Evolutionary conservation across 2,888 invertebrate species (phyloP).

Genomic region (Pandemis cinnamomeana): DNA sequence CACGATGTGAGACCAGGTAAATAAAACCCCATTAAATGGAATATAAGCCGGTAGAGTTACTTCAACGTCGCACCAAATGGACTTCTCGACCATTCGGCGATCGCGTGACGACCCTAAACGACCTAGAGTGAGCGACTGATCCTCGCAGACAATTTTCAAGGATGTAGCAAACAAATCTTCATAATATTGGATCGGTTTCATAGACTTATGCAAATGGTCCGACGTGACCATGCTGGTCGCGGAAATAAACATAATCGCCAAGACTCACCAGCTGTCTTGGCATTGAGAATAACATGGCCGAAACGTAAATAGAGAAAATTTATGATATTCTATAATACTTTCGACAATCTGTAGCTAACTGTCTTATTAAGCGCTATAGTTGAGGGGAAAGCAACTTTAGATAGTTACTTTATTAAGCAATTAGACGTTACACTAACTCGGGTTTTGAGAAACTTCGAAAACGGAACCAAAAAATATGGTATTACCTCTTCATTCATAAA

Average conservation of each 20-base stretch:
- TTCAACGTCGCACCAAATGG: not conserved
- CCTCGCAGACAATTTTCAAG: not conserved
- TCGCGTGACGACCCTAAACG: constrained; percentile 1
- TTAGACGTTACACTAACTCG: too few species aligned
- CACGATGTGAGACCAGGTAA: too few species aligned
- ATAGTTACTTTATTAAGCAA: too few species aligned
- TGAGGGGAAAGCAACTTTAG: too few species aligned
- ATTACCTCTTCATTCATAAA: too few species aligned
- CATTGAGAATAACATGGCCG: constrained; percentile 46
- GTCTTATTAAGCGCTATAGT: too few species aligned
- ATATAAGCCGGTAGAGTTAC: not conserved
- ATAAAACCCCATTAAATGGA: too few species aligned
- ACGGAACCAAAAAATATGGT: too few species aligned
- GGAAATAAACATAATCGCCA: constrained; percentile 48
- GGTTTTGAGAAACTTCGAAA: too few species aligned
- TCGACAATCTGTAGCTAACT: not conserved
- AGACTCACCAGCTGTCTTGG: constrained; percentile 47
- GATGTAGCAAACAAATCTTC: constrained; percentile 47
- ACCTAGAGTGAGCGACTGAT: not conserved
- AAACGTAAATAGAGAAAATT: constrained; percentile 5
- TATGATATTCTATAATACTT: not conserved
- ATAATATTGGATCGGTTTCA: constrained; percentile 45
- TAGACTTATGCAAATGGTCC: constrained; percentile 47
- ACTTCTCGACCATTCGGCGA: constrained; percentile 6
- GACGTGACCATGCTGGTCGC: constrained; percentile 46